Base-by-base conservation (phyloP, 1,140 invertebrate species). In the Bilobella aurantiaca region DNA sequence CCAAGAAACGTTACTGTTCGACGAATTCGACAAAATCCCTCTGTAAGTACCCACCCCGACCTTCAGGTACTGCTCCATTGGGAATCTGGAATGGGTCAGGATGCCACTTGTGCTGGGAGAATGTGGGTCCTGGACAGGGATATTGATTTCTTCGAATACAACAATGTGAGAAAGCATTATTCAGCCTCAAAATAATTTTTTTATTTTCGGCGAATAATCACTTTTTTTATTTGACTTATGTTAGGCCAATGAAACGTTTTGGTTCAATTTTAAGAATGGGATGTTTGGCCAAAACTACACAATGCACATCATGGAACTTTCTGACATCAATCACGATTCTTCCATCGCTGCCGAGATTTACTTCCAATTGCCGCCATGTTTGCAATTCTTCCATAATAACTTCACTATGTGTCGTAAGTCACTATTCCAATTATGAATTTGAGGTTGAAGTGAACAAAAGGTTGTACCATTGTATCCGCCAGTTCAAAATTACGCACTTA, bases 91-190 rank as follows among this genome's bases (percentile, higher is more conserved):
- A 63, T 59, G 2, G 69, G 69, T 1, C 18, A 2, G 27, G 66
- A 71, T 60, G 69, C 69, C 3, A 63, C 63, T 34, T 71, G 69
- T 58, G 30, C 65, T 14, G 18, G 59, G 59, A 57, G 56, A 47
- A 27, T 49, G 30, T 67, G 58, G 8, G 18, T 21, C 12, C 3
- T 56, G 12, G 31, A 3, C 5, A 14, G 16, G 3, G 32, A n/a
- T 12, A 16, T 8, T 30, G 8, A 27, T 3, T 16, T 27, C 53
- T 63, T 25, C n/a, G 8, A 23, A 21, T 12, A 14, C 1, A 12
- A 59, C 14, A 2, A 2, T 30, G 47, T 3, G 18, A 29, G 3
- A 30, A 25, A 58, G n/a, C n/a, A n/a, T n/a, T n/a, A n/a, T n/a
- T n/a, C n/a, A n/a, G n/a, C 32, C 3, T 65, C n/a, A 27, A 16